These are phyloP conservation scores for Parazoanthus swiftii DNA, from an alignment of 92 coral and sea anemone genomes.

Conservation along the genomic window DNA sequence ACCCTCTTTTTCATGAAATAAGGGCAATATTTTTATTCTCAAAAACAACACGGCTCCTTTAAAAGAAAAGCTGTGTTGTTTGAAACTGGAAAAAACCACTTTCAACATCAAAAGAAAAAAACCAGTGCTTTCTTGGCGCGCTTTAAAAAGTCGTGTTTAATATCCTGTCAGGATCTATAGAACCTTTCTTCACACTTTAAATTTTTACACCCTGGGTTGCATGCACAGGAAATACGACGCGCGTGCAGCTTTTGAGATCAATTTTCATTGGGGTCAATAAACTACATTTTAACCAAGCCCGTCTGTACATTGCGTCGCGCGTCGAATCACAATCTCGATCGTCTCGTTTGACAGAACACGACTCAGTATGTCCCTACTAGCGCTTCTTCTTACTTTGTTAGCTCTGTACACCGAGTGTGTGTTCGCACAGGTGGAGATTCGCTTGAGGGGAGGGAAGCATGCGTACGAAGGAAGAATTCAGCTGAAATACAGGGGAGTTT, in stretches of 20 bases:
- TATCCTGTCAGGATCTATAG: no score
- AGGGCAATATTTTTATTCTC: no score
- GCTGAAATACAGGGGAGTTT: conserved; percentile 36
- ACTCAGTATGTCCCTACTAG: conserved; percentile 4
- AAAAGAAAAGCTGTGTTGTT: no score
- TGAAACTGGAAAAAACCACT: no score
- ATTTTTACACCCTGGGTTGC: no score
- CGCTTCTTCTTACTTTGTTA: not conserved
- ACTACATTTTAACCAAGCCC: not conserved
- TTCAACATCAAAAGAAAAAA: no score
- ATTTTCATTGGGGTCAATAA: not conserved
- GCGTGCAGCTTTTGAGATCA: not conserved
- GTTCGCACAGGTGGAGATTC: conserved; percentile 21
- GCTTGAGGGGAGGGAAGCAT: conserved; percentile 36
- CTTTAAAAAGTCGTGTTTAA: no score
- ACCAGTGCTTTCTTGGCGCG: no score
- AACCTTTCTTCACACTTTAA: no score
- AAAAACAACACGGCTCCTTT: no score
- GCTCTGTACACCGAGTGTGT: not conserved
- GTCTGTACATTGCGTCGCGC: not conserved
- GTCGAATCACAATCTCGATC: not conserved
- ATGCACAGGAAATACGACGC: not conserved
- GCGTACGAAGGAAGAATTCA: conserved; percentile 53
- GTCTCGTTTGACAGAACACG: not conserved
- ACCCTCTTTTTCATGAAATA: no score